Base-by-base conservation (phyloP, 1,140 invertebrate genomes). In the Gonioctena quinquepunctata region DNA sequence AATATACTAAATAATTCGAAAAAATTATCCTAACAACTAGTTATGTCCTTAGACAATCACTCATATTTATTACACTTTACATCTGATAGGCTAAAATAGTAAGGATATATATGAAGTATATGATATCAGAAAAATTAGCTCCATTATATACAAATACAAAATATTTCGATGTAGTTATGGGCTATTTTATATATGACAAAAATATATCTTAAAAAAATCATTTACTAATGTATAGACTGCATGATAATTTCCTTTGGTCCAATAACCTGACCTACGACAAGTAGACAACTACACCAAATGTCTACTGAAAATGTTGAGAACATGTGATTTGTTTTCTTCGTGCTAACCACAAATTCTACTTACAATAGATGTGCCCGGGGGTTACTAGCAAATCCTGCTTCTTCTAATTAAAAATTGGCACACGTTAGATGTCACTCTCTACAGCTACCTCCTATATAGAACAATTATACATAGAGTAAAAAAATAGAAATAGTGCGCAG, bases 121-220 rank as follows among this genome's bases (percentile, higher is more conserved):
- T 42, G 16, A 42, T 13, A 42, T n/a, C 33, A 42, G 22, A 73
- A 73, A 69, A 70, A 73, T 65, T 72, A 73, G 71, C 71, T 70
- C 71, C 71, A 73, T 69, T 70, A 65, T 73, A 59, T 67, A 59
- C 21, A 59, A 50, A 69, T 48, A 66, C 7, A 66, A 66, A 66
- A 52, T 19, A 19, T 42, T 66, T 66, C 63, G 63, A 66, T 66
- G 63, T 66, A 18, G 49, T 26, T 28, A n/a, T 21, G 48, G 49
- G n/a, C 50, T 27, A 49, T 16, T 64, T 49, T 66, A 26, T 11
- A 50, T 66, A 66, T 66, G 63, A 49, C 63, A 66, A 66, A n/a
- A n/a, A 66, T 25, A 3, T 16, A 66, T 66, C 25, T 26, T 22
- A 66, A 66, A 42, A 66, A 22, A 28, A 52, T 54, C 11, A 4